Conservation (phyloP, 2,888 invertebrate genomes). For the Caenorhabditis sp. region DNA sequence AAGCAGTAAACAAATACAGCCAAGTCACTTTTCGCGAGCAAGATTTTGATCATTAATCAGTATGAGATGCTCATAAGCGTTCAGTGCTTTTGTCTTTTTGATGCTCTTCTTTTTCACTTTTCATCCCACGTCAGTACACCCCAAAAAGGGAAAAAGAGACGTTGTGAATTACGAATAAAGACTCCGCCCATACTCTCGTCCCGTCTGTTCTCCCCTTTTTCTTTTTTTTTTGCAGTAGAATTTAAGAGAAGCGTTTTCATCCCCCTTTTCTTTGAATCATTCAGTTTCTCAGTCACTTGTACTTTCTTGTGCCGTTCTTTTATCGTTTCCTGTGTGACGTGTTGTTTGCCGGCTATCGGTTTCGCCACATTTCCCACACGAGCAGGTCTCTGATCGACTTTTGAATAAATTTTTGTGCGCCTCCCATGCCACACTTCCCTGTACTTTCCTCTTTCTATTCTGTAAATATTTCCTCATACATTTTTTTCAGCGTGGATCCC, state of each 20-base stretch:
- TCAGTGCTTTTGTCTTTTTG: not conserved
- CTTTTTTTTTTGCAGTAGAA: conserved; percentile 4
- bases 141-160: conserved; percentile 12
- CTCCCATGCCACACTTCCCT: not conserved
- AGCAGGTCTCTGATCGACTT: no score
- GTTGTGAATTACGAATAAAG: conserved; percentile 6
- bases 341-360: no score
- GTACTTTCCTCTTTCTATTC: not conserved
- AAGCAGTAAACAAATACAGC: no score
- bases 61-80: conserved; percentile 10
- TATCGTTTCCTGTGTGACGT: no score
- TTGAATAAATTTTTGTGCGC: not conserved
- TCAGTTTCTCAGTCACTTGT: not conserved
- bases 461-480: not conserved
- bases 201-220: not conserved
- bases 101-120: not conserved
- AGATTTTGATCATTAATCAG: conserved; percentile 16
- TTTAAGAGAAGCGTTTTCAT: not conserved
- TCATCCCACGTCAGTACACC: not conserved
- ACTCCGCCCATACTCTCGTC: conserved; percentile 2
- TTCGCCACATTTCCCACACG: no score
- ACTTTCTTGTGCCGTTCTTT: no score
- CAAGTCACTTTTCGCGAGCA: not conserved
- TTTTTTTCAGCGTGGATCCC: conserved; percentile 26
- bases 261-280: not conserved